These are phyloP conservation scores for Eudemis profundana DNA, from an alignment of 2,888 invertebrate species.

Conservation along the genomic window DNA sequence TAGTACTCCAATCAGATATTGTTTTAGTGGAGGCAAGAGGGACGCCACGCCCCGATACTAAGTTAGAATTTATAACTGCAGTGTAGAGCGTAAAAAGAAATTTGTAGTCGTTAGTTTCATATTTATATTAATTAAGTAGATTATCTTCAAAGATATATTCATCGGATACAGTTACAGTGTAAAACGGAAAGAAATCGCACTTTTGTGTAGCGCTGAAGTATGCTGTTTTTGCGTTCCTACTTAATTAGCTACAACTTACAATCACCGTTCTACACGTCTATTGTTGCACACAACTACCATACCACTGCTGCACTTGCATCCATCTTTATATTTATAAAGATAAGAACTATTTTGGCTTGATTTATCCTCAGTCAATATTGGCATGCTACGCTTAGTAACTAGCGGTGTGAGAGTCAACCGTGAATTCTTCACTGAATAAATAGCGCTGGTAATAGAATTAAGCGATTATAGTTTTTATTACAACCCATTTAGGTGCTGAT, in stretches of 20 bases:
- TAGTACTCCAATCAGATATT: too few relatives aligned
- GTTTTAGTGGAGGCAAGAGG: too few relatives aligned
- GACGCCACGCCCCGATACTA: too few relatives aligned
- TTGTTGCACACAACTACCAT: slow-evolving; percentile 25
- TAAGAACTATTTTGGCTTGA: slow-evolving; percentile 21
- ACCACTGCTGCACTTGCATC: background rate
- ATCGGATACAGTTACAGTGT: background rate
- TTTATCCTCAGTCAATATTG: background rate
- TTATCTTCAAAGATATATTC: too few relatives aligned
- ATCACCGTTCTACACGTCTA: slow-evolving; percentile 33
- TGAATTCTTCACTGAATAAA: slow-evolving; percentile 34
- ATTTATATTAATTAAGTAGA: too few relatives aligned
- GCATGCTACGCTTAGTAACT: slow-evolving; percentile 28
- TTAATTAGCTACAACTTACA: slow-evolving; percentile 20
- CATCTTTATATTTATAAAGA: background rate
- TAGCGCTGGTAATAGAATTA: slow-evolving; percentile 1
- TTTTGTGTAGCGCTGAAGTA: background rate
- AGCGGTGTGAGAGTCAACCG: slow-evolving; percentile 26
- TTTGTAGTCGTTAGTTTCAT: too few relatives aligned
- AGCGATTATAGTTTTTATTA: slow-evolving; percentile 23
- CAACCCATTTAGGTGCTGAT: slow-evolving; percentile 13
- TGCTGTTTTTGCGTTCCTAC: slow-evolving; percentile 17
- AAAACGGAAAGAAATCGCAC: slow-evolving; percentile 19
- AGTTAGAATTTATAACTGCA: too few relatives aligned
- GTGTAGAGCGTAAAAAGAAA: too few relatives aligned